phyloP scores from a whole-genome alignment of 2,113 vertebrate genomes.

The Jaculus jaculus region DNA sequence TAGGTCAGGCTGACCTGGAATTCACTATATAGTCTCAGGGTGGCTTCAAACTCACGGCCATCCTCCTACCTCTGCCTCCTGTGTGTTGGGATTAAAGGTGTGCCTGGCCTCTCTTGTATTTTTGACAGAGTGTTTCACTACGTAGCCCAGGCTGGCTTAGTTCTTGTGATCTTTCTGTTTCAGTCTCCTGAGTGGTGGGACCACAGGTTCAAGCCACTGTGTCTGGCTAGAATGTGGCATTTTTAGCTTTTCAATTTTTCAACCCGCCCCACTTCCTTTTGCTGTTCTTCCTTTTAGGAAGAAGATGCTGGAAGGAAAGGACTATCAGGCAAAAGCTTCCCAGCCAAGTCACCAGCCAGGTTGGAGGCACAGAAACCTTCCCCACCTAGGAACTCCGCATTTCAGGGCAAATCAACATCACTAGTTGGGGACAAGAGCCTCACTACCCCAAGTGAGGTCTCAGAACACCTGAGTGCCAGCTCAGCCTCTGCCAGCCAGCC shows the following conservation, averaged over 20 bases:
- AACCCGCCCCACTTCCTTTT: background rate
- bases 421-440: background rate
- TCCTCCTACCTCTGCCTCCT: too few species aligned
- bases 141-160: background rate
- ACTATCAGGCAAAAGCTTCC: background rate
- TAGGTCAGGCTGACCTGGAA: too few species aligned
- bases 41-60: too few species aligned
- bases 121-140: background rate
- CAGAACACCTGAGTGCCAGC: conserved; percentile 81
- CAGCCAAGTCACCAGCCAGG: fast-evolving
- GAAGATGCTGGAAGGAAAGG: background rate
- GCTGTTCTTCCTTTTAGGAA: conserved; percentile 57
- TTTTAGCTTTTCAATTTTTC: fast-evolving
- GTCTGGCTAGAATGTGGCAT: too few species aligned
- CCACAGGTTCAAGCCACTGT: background rate
- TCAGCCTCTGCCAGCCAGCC: background rate
- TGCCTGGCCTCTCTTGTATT: too few species aligned
- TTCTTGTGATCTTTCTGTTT: fast-evolving
- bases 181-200: too few species aligned
- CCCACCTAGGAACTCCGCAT: fast-evolving
- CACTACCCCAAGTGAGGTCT: conserved; percentile 78
- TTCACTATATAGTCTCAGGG: too few species aligned
- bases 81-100: too few species aligned
- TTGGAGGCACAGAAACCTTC: background rate
- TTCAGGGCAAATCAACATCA: background rate